These are phyloP conservation scores for Poecilobothrus nobilitatus DNA, from an alignment of 2,888 invertebrate genomes.

Conservation along the genomic window DNA sequence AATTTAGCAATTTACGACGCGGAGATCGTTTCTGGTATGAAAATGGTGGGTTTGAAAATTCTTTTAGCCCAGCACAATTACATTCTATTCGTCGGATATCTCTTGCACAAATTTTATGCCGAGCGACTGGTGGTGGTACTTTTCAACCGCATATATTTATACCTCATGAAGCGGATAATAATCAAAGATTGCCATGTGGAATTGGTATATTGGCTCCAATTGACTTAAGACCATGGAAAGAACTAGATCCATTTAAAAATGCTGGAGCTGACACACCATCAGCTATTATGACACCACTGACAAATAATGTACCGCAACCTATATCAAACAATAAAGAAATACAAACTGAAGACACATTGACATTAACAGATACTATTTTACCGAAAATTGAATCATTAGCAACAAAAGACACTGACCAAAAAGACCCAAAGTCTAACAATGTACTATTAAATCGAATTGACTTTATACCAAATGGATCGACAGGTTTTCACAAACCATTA, in stretches of 20 bases:
- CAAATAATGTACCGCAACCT: constrained; percentile 19
- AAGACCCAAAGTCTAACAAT: constrained; percentile 32
- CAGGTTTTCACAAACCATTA: constrained; percentile 30
- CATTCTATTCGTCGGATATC: constrained; percentile 63
- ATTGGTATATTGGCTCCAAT: constrained; percentile 33
- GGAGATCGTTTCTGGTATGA: constrained; percentile 82
- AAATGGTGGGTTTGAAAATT: constrained; percentile 62
- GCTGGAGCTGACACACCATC: constrained; percentile 12
- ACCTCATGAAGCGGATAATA: constrained; percentile 36
- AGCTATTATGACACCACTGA: constrained; percentile 16
- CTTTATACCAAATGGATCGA: constrained; percentile 30
- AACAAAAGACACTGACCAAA: constrained; percentile 26
- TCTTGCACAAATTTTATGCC: constrained; percentile 57
- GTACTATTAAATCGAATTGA: constrained; percentile 24
- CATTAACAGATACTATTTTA: neutral
- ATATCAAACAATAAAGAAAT: constrained; percentile 10
- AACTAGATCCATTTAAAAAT: constrained; percentile 37
- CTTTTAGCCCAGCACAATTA: constrained; percentile 67
- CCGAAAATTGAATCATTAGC: constrained; percentile 28
- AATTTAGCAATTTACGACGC: constrained; percentile 67
- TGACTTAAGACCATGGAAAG: constrained; percentile 40
- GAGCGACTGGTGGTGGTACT: constrained; percentile 41
- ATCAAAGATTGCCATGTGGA: constrained; percentile 38
- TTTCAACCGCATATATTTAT: constrained; percentile 43
- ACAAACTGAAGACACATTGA: constrained; percentile 14